Evolutionary conservation across 1,140 invertebrate genomes (phyloP).

Genomic region (Hydropsyche tenuis): DNA sequence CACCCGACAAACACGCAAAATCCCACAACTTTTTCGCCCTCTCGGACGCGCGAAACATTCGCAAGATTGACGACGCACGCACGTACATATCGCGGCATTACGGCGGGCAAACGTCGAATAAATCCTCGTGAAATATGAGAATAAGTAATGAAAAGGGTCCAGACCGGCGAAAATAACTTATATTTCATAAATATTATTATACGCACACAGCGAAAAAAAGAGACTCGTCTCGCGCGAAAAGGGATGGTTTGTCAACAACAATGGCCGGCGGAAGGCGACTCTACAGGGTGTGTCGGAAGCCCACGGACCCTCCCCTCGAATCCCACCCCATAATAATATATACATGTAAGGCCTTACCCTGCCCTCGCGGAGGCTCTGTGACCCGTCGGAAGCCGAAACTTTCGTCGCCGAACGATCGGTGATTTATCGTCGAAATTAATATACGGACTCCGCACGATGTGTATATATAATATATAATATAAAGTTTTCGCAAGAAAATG

Average conservation of each 20-base stretch:
- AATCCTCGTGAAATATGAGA: slow-evolving; percentile 29
- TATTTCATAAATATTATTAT: too few relatives aligned
- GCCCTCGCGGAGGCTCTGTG: not conserved
- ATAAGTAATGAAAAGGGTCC: slow-evolving; percentile 35
- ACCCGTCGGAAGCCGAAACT: slow-evolving; percentile 29
- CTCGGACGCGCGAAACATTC: too few relatives aligned
- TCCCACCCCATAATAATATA: too few relatives aligned
- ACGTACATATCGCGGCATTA: not conserved
- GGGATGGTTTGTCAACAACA: slow-evolving; percentile 40
- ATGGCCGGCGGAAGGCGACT: slow-evolving; percentile 47
- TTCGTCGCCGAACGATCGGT: slow-evolving; percentile 32
- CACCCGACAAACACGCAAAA: too few relatives aligned
- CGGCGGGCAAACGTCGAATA: not conserved
- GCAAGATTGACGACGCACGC: slow-evolving; percentile 32
- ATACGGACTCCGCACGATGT: not conserved
- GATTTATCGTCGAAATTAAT: slow-evolving; percentile 40
- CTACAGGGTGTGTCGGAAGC: slow-evolving; percentile 18
- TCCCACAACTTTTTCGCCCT: too few relatives aligned
- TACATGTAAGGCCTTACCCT: too few relatives aligned
- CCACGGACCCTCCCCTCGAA: slow-evolving; percentile 52
- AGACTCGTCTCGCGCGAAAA: slow-evolving; percentile 7
- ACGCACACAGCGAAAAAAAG: slow-evolving; percentile 20
- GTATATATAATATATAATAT: not conserved
- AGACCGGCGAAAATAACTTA: slow-evolving; percentile 25
- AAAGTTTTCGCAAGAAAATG: not conserved